Percentiles rank a stretch among this genome's conserved stretches.
Conservation (phyloP, 2,888 invertebrate species). For the Diogma glabrata region DNA sequence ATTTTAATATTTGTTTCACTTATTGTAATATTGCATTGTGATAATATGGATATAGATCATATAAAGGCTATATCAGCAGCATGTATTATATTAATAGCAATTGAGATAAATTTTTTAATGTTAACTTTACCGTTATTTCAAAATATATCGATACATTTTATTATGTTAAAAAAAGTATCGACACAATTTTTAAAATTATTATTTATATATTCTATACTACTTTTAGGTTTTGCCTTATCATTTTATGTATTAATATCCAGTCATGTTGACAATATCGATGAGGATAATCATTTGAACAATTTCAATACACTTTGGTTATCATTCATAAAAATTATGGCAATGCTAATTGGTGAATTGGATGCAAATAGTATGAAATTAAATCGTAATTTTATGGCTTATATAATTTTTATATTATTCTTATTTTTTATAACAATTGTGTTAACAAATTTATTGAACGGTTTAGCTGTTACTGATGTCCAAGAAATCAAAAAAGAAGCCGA, state of each 20-base stretch:
- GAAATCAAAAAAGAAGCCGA: background rate
- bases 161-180: slow-evolving; percentile 71
- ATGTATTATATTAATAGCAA: slow-evolving; percentile 61
- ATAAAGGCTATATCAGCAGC: slow-evolving; percentile 58
- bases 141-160: slow-evolving; percentile 64
- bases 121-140: slow-evolving; percentile 55
- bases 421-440: slow-evolving; percentile 73
- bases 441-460: slow-evolving; percentile 70
- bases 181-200: slow-evolving; percentile 69
- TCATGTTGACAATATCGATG: slow-evolving; percentile 38
- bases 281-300: slow-evolving; percentile 39
- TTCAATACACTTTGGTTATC: slow-evolving; percentile 60
- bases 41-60: slow-evolving; percentile 39
- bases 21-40: slow-evolving; percentile 42
- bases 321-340: slow-evolving; percentile 70
- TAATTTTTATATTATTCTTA: slow-evolving; percentile 68
- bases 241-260: slow-evolving; percentile 71
- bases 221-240: slow-evolving; percentile 69
- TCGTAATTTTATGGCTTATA: slow-evolving; percentile 54
- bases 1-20: too few relatives aligned
- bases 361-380: slow-evolving; percentile 66
- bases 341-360: slow-evolving; percentile 80
- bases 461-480: slow-evolving; percentile 63
- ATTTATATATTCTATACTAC: slow-evolving; percentile 65
- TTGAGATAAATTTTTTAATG: slow-evolving; percentile 64